Base-by-base conservation (phyloP, 2,888 invertebrate species). In the Idaea aversata region DNA sequence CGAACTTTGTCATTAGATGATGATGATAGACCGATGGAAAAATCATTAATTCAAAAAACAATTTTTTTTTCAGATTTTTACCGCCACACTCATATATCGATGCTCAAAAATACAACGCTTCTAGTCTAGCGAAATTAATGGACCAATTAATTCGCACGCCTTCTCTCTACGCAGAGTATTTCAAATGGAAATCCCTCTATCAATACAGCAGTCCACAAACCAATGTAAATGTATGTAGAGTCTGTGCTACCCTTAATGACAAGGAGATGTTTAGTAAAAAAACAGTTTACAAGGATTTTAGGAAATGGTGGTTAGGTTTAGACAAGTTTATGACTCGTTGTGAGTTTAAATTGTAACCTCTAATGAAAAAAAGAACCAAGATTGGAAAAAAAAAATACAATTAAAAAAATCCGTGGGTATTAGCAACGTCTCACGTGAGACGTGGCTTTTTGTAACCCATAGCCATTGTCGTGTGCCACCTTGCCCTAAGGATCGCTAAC, bases 1-100 rank as follows among this genome's bases (percentile, higher is more conserved):
- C 96, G 84, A 96, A 96, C 83, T 83, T 61, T 59, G 5, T 34
- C 57, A 25, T 25, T 25, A 25, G 25, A 25, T 25, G 25, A 25
- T 25, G 25, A 25, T 25, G 25, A 25, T 25, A 25, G 25, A 25
- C 25, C 25, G 25, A 25, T 25, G 25, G 25, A 25, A 25, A 25
- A 25, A 25, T 25, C 25, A 25, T 25, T 25, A n/a, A 15, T 15
- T 15, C 36, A 15, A 38, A 6, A 7, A 6, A 6, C 25, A 25
- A 0, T 61, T 3, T 25, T 73, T 64, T 38, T 77, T 81, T 2
- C 85, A 92, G 91, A 68, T 92, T 90, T 69, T 84, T 92, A 5
- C 91, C 92, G 1, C 91, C 90, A 0, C 83, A 83, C 0, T 88
- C 91, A 0, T 92, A 91, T 66, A 68, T 92, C 15, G 81, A 91